A percentile compares a stretch with the other conserved stretches of the same genome.
phyloP scores from a whole-genome alignment of 2,113 vertebrate species.

The Corythornis vintsioides region DNA sequence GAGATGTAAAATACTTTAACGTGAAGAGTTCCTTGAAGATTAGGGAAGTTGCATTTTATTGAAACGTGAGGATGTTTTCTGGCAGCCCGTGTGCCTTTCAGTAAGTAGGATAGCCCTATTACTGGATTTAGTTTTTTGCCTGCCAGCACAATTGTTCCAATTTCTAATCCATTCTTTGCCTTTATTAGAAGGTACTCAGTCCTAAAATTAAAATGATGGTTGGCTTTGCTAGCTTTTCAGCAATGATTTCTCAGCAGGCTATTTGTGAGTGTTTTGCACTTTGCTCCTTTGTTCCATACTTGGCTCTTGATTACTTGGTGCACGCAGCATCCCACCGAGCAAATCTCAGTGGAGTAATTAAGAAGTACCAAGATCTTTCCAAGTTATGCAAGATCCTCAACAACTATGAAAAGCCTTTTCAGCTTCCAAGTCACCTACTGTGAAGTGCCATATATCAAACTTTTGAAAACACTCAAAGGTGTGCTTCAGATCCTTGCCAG shows the following conservation, averaged over 20 bases:
- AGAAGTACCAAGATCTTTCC: slow-evolving; percentile 17
- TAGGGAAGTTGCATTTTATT: background rate
- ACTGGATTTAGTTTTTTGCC: slow-evolving; percentile 11
- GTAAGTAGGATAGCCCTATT: background rate
- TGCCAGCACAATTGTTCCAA: slow-evolving; percentile 7
- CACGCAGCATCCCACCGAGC: slow-evolving; percentile 23
- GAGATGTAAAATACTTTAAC: background rate
- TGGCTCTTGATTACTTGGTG: slow-evolving; percentile 6
- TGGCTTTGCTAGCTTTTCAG: slow-evolving; percentile 35
- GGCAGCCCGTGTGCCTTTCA: background rate
- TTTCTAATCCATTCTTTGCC: slow-evolving; percentile 37
- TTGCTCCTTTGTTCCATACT: slow-evolving; percentile 36
- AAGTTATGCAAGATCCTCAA: slow-evolving; percentile 46
- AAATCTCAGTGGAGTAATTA: slow-evolving; percentile 15
- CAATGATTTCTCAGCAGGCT: slow-evolving; percentile 9
- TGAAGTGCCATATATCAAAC: slow-evolving; percentile 22
- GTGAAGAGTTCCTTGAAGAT: background rate
- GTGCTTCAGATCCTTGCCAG: background rate
- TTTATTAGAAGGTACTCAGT: slow-evolving; percentile 28
- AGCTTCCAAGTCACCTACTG: background rate
- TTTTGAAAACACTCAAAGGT: background rate
- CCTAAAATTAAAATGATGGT: slow-evolving; percentile 25
- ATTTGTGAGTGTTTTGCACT: slow-evolving; percentile 2
- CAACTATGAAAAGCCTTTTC: slow-evolving; percentile 47
- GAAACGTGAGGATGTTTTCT: background rate